phyloP scores from a whole-genome alignment of 1,140 invertebrate species.

The Tetragonula clypearis region DNA sequence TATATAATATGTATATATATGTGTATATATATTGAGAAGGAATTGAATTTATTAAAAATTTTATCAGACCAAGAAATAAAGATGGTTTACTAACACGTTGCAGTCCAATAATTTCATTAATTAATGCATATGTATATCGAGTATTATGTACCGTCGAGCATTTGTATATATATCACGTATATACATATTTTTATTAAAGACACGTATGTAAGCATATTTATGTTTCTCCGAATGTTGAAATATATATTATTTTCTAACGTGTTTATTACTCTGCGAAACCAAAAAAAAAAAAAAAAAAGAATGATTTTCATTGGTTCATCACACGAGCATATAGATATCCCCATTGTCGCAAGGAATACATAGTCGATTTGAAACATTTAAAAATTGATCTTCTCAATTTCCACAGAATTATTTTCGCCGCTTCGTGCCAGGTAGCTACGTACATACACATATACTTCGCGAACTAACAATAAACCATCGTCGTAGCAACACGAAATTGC shows the following conservation, averaged over 20 bases:
- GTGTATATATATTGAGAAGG: conserved; percentile 53
- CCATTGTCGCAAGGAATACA: not conserved
- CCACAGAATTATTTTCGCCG: not conserved
- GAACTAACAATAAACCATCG: not conserved
- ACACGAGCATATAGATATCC: not conserved
- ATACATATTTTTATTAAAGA: not conserved
- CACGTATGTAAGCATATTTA: not conserved
- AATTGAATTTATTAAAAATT: conserved; percentile 68
- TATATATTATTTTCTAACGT: not conserved
- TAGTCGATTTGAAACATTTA: not conserved
- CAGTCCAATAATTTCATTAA: conserved; percentile 29
- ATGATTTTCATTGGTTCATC: not conserved
- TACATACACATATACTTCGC: not conserved
- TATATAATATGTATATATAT: conserved; percentile 26
- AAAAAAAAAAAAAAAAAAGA: too few relatives aligned
- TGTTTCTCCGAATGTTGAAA: not conserved
- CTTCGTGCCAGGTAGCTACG: not conserved
- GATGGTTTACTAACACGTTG: conserved; percentile 55
- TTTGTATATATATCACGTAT: not conserved
- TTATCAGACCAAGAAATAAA: conserved; percentile 62
- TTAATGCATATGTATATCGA: not conserved
- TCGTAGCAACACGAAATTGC: not conserved
- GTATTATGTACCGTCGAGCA: not conserved
- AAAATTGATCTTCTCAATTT: not conserved
- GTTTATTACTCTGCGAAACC: too few relatives aligned